Evolutionary conservation across 2,797 vertebrate genomes (phyloP).

Genomic region (Neosilurus mollespiculum): DNA sequence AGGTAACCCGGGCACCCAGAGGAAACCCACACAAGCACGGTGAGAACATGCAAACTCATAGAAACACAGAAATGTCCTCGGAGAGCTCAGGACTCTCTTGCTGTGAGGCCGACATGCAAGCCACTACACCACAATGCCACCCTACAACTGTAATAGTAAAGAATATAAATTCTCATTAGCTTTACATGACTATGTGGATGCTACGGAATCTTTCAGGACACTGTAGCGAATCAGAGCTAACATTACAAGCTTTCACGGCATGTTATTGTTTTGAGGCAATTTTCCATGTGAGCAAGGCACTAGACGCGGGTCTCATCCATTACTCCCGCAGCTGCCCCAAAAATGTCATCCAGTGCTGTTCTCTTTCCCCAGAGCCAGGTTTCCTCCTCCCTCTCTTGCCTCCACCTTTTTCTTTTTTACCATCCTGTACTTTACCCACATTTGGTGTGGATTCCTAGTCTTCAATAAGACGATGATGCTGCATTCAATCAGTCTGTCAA

Average conservation of each 20-base stretch:
- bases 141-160: not conserved
- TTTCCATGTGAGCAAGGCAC: slow-evolving; percentile 64
- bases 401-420: slow-evolving; percentile 28
- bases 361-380: slow-evolving; percentile 65
- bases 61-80: too few relatives aligned
- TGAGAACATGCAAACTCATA: too few relatives aligned
- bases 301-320: slow-evolving; percentile 74
- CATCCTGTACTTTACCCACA: slow-evolving; percentile 44
- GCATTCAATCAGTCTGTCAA: not conserved
- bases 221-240: not conserved
- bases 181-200: not conserved
- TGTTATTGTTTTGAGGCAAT: slow-evolving; percentile 54
- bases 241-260: slow-evolving; percentile 39
- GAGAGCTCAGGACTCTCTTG: too few relatives aligned
- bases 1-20: too few relatives aligned
- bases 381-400: slow-evolving; percentile 14
- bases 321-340: slow-evolving; percentile 76
- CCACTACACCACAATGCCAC: too few relatives aligned
- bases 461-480: slow-evolving; percentile 6
- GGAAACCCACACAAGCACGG: too few relatives aligned
- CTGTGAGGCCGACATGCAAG: too few relatives aligned
- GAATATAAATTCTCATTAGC: not conserved
- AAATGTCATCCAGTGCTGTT: slow-evolving; percentile 72
- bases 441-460: slow-evolving; percentile 61
- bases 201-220: not conserved